Evolutionary conservation across 2,113 vertebrate species (phyloP).

Genomic region (Cyprinodon brontotheroides): DNA sequence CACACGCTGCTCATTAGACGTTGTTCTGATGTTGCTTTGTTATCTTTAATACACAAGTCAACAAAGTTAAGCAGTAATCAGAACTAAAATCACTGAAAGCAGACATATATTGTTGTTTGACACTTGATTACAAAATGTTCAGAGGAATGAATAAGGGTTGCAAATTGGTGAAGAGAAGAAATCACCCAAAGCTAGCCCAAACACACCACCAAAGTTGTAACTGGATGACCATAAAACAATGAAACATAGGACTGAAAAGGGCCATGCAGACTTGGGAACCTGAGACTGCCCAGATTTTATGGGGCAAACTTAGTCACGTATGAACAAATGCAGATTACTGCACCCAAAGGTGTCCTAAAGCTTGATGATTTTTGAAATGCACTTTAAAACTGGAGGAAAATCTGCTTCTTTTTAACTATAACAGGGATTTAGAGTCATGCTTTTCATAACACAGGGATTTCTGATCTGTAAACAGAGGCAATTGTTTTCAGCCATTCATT

Average conservation of each 20-base stretch:
- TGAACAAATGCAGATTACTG: not conserved
- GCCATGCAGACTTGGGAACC: not conserved
- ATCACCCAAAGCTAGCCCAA: not conserved
- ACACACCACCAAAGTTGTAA: not conserved
- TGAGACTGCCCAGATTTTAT: not conserved
- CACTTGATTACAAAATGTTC: no score
- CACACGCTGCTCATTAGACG: no score
- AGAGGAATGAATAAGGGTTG: not conserved
- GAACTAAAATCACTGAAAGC: no score
- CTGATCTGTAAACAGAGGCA: conserved; percentile 29
- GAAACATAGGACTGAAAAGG: not conserved
- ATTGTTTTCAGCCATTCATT: conserved; percentile 38
- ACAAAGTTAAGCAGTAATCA: no score
- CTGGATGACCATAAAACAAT: not conserved
- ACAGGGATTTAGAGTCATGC: not conserved
- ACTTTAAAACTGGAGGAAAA: not conserved
- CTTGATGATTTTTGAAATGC: not conserved
- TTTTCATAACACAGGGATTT: not conserved
- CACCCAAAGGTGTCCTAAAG: not conserved
- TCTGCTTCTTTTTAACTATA: not conserved
- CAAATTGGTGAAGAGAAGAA: no score
- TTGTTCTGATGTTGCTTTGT: no score
- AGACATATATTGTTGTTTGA: no score
- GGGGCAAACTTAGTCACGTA: not conserved
- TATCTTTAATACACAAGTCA: no score